Conservation (phyloP, 2,113 vertebrate species). For the Calonectris borealis region DNA sequence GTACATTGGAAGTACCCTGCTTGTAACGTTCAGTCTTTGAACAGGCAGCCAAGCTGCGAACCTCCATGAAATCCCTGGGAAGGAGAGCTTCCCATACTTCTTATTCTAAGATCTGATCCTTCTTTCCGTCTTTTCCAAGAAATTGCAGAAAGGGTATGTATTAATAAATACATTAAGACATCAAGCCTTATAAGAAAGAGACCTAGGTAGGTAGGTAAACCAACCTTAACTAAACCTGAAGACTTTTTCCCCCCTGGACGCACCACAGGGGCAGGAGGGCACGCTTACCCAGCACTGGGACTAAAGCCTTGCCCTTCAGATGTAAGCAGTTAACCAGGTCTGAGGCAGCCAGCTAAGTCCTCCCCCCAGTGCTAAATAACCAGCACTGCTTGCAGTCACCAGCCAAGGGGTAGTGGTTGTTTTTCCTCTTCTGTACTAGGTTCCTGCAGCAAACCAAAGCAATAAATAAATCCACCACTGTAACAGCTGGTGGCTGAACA, state of each 20-base stretch:
- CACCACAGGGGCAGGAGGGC: background rate
- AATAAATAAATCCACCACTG: background rate
- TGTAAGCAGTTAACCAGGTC: too few relatives aligned
- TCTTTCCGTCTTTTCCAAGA: background rate
- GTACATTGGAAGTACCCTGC: background rate
- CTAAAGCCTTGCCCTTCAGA: background rate
- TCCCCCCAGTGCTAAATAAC: background rate
- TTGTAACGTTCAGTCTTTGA: background rate
- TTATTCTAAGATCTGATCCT: background rate
- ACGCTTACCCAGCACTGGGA: background rate
- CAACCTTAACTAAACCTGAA: background rate
- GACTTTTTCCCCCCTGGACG: rapidly evolving
- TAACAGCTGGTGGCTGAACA: slow-evolving; percentile 9
- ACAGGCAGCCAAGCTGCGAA: background rate
- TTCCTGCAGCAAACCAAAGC: background rate
- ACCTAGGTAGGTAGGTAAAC: background rate
- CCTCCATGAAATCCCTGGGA: background rate
- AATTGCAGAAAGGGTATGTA: background rate
- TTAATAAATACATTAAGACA: background rate
- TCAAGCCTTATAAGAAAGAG: background rate
- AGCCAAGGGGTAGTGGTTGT: background rate
- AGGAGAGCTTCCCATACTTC: background rate
- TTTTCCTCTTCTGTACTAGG: background rate
- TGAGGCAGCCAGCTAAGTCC: background rate
- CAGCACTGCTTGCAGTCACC: background rate